Percentiles rank a stretch among this genome's conserved stretches.
Evolutionary conservation across 2,888 invertebrate genomes (phyloP).

Genomic region (Palloptera scutellata): DNA sequence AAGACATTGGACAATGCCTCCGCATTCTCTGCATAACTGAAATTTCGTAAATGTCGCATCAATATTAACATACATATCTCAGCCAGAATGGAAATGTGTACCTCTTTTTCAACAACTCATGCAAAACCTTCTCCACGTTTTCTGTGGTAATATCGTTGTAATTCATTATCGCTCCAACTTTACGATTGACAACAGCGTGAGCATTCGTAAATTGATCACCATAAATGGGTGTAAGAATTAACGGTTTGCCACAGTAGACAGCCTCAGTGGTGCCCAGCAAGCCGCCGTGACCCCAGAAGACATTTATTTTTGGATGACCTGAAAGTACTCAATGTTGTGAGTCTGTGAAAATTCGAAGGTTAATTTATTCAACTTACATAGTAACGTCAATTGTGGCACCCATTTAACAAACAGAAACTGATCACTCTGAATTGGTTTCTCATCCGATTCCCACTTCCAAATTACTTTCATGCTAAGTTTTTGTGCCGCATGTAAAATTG

Average conservation of each 20-base stretch:
- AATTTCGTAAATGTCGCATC: neutral
- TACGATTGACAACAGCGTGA: slow-evolving; percentile 69
- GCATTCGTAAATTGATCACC: slow-evolving; percentile 77
- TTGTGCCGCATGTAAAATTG: slow-evolving; percentile 70
- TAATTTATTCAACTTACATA: slow-evolving; percentile 70
- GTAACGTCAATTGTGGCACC: slow-evolving; percentile 79
- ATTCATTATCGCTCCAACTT: slow-evolving; percentile 69
- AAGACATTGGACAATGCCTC: slow-evolving; percentile 66
- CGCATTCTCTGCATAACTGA: slow-evolving; percentile 57
- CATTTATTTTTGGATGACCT: slow-evolving; percentile 75
- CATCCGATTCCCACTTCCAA: slow-evolving; percentile 81
- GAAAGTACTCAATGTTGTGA: too few relatives aligned
- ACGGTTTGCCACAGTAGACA: slow-evolving; percentile 72
- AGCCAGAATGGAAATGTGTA: slow-evolving; percentile 45
- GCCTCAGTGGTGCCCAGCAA: slow-evolving; percentile 75
- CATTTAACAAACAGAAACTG: slow-evolving; percentile 69
- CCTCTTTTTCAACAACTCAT: slow-evolving; percentile 68
- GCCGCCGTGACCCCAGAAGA: slow-evolving; percentile 75
- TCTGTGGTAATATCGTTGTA: slow-evolving; percentile 69
- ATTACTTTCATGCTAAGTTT: slow-evolving; percentile 74
- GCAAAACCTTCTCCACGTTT: slow-evolving; percentile 67
- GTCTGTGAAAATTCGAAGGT: neutral
- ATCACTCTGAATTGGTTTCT: slow-evolving; percentile 66
- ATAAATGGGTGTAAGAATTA: slow-evolving; percentile 74
- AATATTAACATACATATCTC: neutral